Percentiles rank a stretch among this genome's conserved stretches.
phyloP scores from a whole-genome alignment of 2,113 vertebrate genomes.

The Chaetura pelagica region DNA sequence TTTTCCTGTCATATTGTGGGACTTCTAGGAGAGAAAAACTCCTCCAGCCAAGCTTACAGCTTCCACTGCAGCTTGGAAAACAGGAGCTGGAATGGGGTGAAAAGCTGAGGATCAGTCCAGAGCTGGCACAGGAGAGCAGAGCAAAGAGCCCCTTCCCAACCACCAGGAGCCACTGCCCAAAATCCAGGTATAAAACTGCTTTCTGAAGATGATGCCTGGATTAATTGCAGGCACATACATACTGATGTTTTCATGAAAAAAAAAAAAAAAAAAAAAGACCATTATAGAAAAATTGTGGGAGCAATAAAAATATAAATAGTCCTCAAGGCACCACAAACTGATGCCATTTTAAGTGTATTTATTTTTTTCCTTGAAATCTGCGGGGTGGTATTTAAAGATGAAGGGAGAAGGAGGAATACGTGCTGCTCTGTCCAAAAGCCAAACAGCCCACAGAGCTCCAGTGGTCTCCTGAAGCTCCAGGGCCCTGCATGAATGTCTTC shows the following conservation, averaged over 20 bases:
- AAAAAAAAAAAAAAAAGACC: not conserved
- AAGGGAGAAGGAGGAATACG: not conserved
- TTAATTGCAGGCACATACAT: not conserved
- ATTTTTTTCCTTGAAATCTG: conserved; percentile 14
- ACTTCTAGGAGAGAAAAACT: not conserved
- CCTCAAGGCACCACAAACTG: not conserved
- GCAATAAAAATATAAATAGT: conserved; percentile 32
- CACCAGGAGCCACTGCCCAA: not conserved
- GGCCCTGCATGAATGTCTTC: not conserved
- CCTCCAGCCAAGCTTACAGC: not conserved
- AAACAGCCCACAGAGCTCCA: not conserved
- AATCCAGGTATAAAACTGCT: not conserved
- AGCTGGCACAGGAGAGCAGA: not conserved
- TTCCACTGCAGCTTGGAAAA: not conserved
- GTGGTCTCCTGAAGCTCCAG: conserved; percentile 36
- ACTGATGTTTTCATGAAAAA: not conserved
- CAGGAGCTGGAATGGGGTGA: rapidly evolving
- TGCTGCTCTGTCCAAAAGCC: not conserved
- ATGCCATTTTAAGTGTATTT: conserved; percentile 17
- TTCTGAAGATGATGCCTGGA: not conserved
- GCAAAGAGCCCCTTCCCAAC: not conserved
- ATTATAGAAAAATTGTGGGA: not conserved
- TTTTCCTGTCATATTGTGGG: not conserved
- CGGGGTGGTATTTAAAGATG: conserved; percentile 21
- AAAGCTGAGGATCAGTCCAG: rapidly evolving